Evolutionary conservation across 92 coral and sea anemone genomes (phyloP).

Genomic region (Palythoa heliodiscus): DNA sequence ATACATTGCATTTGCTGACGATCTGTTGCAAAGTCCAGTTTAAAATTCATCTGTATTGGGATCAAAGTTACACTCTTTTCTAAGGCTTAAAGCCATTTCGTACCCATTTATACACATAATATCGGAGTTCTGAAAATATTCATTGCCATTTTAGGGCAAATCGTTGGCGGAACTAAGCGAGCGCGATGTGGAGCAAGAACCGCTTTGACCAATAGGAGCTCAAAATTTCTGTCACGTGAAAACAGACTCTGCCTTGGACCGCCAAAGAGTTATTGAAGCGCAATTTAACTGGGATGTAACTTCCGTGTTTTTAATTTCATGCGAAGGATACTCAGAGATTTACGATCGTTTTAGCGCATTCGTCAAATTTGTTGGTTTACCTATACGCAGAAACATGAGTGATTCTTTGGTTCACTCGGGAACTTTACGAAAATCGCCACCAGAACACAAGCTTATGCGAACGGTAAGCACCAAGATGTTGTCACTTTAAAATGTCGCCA

Average conservation of each 20-base stretch:
- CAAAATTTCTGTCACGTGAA: not conserved
- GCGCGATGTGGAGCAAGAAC: constrained; percentile 19
- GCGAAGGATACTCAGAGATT: not conserved
- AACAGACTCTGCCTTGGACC: not conserved
- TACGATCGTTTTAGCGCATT: not conserved
- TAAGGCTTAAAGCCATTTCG: not conserved
- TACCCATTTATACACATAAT: not conserved
- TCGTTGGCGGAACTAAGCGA: not conserved
- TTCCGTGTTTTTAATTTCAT: constrained; percentile 28
- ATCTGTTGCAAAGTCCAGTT: not conserved
- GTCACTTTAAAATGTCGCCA: constrained; percentile 8
- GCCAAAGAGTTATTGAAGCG: not conserved
- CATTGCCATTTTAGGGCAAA: constrained; percentile 38
- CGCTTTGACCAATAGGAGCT: constrained; percentile 8
- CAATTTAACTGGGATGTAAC: constrained; percentile 31
- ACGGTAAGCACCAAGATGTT: constrained; percentile 28
- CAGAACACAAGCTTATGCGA: constrained; percentile 40
- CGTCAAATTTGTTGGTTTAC: constrained; percentile 5
- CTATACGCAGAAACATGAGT: constrained; percentile 9
- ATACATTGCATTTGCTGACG: too few species aligned
- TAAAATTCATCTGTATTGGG: not conserved
- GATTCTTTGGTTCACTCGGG: constrained; percentile 23
- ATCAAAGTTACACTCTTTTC: not conserved
- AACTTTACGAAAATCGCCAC: constrained; percentile 40
- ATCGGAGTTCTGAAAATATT: not conserved